A percentile compares a stretch with the other conserved stretches of the same genome.
Evolutionary conservation across 2,888 invertebrate genomes (phyloP).

Genomic region (Aleiodes leptofemur): DNA sequence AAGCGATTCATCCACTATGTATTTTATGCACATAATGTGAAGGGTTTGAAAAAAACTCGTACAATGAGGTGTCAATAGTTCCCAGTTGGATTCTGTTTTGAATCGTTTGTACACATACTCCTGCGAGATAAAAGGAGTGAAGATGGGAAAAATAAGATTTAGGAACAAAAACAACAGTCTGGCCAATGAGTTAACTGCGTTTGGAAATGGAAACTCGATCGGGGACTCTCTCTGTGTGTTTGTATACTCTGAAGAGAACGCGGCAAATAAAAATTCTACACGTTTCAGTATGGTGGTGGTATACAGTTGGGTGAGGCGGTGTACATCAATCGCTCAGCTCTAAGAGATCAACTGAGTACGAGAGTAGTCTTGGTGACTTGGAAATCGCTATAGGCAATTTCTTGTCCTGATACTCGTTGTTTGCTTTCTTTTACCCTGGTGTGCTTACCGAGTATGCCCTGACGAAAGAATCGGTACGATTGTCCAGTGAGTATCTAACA

Average conservation of each 20-base stretch:
- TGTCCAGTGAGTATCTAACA: conserved; percentile 6
- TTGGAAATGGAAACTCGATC: conserved; percentile 43
- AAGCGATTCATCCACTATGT: conserved; percentile 18
- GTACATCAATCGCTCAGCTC: conserved; percentile 55
- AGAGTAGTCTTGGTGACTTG: conserved; percentile 47
- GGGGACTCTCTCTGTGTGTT: not conserved
- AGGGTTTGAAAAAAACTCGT: not conserved
- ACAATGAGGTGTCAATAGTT: conserved; percentile 1
- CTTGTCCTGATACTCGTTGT: conserved; percentile 46
- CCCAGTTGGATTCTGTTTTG: not conserved
- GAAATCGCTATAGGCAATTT: conserved; percentile 55
- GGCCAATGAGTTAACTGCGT: conserved; percentile 1
- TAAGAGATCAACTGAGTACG: conserved; percentile 37
- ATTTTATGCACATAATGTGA: conserved; percentile 24
- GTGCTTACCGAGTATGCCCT: conserved; percentile 36
- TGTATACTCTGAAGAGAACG: not conserved
- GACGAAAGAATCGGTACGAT: conserved; percentile 37
- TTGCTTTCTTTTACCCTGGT: conserved; percentile 25
- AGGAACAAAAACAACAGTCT: conserved; percentile 2
- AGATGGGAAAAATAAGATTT: not conserved
- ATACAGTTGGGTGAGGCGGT: conserved; percentile 48
- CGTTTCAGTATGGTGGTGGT: conserved; percentile 36
- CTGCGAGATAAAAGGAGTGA: not conserved
- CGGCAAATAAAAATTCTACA: conserved; percentile 44
- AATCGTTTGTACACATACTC: not conserved